A percentile compares a stretch with the other conserved stretches of the same genome.
These are phyloP conservation scores for Bos taurus DNA, from an alignment of 2,113 vertebrate species.

Conservation along the genomic window DNA sequence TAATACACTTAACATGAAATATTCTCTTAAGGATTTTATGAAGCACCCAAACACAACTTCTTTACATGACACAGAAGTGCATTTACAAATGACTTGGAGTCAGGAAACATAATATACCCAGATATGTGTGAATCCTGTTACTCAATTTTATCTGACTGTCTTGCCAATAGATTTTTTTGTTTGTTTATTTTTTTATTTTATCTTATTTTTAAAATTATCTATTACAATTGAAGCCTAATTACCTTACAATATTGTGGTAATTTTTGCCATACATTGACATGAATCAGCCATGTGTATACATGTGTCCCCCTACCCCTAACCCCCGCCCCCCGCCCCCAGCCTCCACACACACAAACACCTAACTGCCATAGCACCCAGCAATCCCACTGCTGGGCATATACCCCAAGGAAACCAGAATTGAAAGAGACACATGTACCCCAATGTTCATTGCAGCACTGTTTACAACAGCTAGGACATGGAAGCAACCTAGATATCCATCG, in stretches of 20 bases:
- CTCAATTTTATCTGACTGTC: neutral
- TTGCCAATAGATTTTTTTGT: neutral
- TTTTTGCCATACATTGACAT: neutral
- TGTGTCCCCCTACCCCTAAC: accelerated
- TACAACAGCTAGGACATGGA: neutral
- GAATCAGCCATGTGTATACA: neutral
- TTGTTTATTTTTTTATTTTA: neutral
- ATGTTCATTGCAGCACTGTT: neutral
- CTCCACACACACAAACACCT: neutral
- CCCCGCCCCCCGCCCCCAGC: neutral
- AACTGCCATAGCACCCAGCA: neutral
- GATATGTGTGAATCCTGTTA: neutral
- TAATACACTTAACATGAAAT: neutral
- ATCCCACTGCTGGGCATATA: neutral
- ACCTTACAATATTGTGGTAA: neutral
- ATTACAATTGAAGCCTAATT: neutral
- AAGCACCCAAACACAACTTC: neutral
- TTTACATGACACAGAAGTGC: neutral
- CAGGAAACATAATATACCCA: neutral
- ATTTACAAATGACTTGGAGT: neutral
- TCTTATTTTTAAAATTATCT: neutral
- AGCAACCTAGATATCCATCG: neutral
- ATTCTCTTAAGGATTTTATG: neutral
- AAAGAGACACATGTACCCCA: neutral
- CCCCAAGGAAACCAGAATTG: neutral